Evolutionary conservation across 2,888 invertebrate genomes (phyloP).

Genomic region (Trachelus stipa): DNA sequence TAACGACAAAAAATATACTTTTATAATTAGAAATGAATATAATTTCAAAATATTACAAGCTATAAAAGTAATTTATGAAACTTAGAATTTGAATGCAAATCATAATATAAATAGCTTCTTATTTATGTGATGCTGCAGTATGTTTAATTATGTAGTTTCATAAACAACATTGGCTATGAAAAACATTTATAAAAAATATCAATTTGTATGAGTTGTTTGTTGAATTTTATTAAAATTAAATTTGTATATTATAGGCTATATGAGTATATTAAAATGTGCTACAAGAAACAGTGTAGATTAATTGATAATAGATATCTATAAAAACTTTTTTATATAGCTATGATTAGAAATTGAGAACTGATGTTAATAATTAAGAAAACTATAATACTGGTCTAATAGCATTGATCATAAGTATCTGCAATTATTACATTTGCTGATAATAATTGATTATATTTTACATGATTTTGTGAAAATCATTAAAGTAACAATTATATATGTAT

Average conservation of each 20-base stretch:
- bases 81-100: not conserved
- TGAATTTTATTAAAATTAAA: not conserved
- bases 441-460: too few relatives aligned
- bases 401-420: too few relatives aligned
- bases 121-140: not conserved
- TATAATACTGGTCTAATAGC: too few relatives aligned
- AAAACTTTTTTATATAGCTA: too few relatives aligned
- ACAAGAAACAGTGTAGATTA: too few relatives aligned
- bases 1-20: not conserved
- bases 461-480: too few relatives aligned
- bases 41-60: not conserved
- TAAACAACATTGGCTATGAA: not conserved
- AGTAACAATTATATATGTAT: not conserved
- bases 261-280: too few relatives aligned
- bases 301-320: too few relatives aligned
- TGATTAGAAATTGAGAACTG: too few relatives aligned
- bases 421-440: too few relatives aligned
- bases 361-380: too few relatives aligned
- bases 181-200: not conserved
- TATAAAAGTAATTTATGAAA: not conserved
- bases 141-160: not conserved
- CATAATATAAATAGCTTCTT: not conserved
- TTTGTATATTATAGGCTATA: too few relatives aligned
- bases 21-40: not conserved
- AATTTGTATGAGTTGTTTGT: not conserved